These are phyloP conservation scores for Acronicta aceris DNA, from an alignment of 2,888 invertebrate genomes.

Conservation along the genomic window DNA sequence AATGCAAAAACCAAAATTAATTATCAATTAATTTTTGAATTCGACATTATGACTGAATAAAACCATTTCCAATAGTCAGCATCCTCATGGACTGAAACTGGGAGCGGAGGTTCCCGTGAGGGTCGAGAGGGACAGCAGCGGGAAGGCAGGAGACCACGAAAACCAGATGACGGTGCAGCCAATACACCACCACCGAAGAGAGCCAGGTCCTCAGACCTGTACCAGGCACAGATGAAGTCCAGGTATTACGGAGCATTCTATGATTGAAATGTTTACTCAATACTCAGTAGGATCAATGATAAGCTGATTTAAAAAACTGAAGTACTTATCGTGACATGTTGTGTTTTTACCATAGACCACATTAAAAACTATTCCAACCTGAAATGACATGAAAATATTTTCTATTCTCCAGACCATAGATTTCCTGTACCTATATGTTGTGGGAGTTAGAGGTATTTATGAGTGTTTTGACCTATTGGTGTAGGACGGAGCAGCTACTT, in stretches of 20 bases:
- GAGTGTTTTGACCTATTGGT: constrained; percentile 71
- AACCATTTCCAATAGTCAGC: constrained; percentile 72
- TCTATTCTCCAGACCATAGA: no score
- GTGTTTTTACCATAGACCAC: no score
- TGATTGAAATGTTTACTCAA: constrained; percentile 8
- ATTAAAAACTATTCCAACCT: no score
- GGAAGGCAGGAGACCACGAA: constrained; percentile 86
- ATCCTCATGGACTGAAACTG: constrained; percentile 86
- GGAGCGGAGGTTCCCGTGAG: constrained; percentile 81
- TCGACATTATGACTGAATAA: constrained; percentile 7
- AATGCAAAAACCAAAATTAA: background rate
- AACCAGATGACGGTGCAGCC: constrained; percentile 86
- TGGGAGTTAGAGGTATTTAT: constrained; percentile 64
- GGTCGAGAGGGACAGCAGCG: constrained; percentile 75
- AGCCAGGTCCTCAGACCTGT: constrained; percentile 92
- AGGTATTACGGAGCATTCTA: constrained; percentile 75
- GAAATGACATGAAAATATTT: no score
- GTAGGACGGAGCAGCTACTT: constrained; percentile 85
- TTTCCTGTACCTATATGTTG: background rate
- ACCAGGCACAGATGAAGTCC: constrained; percentile 90
- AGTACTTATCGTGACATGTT: no score
- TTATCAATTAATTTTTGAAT: background rate
- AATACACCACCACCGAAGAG: constrained; percentile 91
- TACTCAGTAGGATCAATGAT: no score
- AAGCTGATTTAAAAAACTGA: no score